Conservation (phyloP, 35 echinoderm and acorn worm species). For the Heliocidaris erythrogramma region DNA sequence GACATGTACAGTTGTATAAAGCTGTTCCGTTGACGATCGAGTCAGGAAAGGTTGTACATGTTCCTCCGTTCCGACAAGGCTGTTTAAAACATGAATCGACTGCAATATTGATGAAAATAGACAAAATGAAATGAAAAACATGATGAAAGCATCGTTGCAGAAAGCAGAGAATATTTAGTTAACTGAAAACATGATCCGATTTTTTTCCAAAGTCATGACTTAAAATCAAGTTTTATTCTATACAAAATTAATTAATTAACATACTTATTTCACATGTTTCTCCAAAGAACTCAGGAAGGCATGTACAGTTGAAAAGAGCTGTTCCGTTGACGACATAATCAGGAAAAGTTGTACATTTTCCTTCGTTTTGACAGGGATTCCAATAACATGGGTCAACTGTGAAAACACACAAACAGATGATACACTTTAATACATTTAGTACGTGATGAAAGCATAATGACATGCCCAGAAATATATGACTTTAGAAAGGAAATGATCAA, state of each 20-base stretch:
- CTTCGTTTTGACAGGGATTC: conserved; percentile 78
- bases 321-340: not conserved
- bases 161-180: too few species aligned
- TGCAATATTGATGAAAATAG: not conserved
- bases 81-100: conserved; percentile 46
- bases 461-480: too few species aligned
- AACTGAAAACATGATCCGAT: too few species aligned
- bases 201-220: too few species aligned
- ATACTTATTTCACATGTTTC: conserved; percentile 66
- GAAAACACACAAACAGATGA: not conserved
- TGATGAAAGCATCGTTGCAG: too few species aligned
- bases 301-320: conserved; percentile 62
- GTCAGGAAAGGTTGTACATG: conserved; percentile 3
- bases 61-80: conserved; percentile 29
- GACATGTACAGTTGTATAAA: not conserved
- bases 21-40: not conserved
- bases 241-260: not conserved
- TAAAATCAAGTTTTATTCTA: too few species aligned
- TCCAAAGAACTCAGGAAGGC: conserved; percentile 58
- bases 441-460: too few species aligned
- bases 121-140: too few species aligned
- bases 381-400: conserved; percentile 7
- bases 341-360: conserved; percentile 45
- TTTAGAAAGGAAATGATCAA: too few species aligned
- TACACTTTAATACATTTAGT: too few species aligned